Conservation (phyloP, 2,888 invertebrate species). For the Volucella inanis region DNA sequence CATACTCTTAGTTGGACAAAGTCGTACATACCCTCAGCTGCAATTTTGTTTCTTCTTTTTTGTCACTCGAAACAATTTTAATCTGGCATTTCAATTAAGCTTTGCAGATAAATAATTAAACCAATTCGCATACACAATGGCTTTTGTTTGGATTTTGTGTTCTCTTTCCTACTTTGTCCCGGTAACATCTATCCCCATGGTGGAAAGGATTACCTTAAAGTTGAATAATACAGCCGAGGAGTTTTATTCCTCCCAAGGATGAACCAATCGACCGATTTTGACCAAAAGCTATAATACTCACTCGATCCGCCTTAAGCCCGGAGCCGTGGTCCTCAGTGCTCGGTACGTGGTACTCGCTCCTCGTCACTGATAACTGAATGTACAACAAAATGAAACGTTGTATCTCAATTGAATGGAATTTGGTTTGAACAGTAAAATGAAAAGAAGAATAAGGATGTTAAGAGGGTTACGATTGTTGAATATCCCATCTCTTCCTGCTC, state of each 20-base stretch:
- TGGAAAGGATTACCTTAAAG: conserved; percentile 55
- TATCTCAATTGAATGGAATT: conserved; percentile 40
- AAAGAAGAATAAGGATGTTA: background rate
- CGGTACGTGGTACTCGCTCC: no score
- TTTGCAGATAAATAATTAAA: conserved; percentile 67
- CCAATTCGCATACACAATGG: conserved; percentile 53
- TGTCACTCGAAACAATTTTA: conserved; percentile 49
- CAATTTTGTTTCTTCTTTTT: conserved; percentile 9
- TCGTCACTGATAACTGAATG: background rate
- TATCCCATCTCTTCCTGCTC: background rate
- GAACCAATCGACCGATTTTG: conserved; percentile 35
- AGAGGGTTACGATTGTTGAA: conserved; percentile 12
- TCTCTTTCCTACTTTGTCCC: conserved; percentile 2
- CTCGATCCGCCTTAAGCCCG: conserved; percentile 34
- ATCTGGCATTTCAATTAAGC: conserved; percentile 68
- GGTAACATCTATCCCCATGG: conserved; percentile 10
- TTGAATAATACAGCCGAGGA: conserved; percentile 50
- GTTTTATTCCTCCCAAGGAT: conserved; percentile 22
- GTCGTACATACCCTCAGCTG: no score
- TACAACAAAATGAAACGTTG: conserved; percentile 37
- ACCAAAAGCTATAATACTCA: conserved; percentile 27
- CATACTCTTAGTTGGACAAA: no score
- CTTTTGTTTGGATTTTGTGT: conserved; percentile 13
- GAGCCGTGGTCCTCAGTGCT: background rate
- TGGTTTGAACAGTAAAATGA: conserved; percentile 7